Evolutionary conservation across 1,140 invertebrate species (phyloP).

Genomic region (Tetramorium parvispinum): DNA sequence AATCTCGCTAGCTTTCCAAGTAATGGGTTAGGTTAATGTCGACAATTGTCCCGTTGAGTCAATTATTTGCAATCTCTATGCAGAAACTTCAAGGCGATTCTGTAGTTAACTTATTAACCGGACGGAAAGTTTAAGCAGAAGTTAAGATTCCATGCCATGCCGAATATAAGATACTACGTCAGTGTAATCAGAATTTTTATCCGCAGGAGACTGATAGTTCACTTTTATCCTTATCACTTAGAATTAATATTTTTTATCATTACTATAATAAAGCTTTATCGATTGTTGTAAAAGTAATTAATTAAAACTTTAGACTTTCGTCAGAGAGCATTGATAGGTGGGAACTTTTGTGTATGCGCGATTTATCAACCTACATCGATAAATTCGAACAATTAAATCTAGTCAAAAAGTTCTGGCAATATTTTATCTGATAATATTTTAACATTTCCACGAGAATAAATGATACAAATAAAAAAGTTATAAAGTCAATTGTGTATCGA

Average conservation of each 20-base stretch:
- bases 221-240: not conserved
- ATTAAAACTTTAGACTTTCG: slow-evolving; percentile 9
- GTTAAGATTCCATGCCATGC: slow-evolving; percentile 16
- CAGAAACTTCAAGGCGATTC: slow-evolving; percentile 25
- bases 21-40: slow-evolving; percentile 55
- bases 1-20: slow-evolving; percentile 47
- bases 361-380: not conserved
- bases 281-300: not conserved
- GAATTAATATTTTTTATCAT: not conserved
- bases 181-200: slow-evolving; percentile 20
- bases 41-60: slow-evolving; percentile 62
- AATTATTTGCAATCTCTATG: slow-evolving; percentile 64
- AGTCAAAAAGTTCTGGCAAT: not conserved
- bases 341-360: not conserved
- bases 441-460: slow-evolving; percentile 1
- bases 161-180: not conserved
- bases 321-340: not conserved
- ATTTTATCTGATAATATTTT: slow-evolving; percentile 17
- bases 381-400: slow-evolving; percentile 21
- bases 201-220: not conserved
- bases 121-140: slow-evolving; percentile 37
- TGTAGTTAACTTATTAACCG: slow-evolving; percentile 43
- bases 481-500: slow-evolving; percentile 26
- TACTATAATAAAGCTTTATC: not conserved
- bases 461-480: slow-evolving; percentile 32